A percentile compares a stretch with the other conserved stretches of the same genome.
Conservation (phyloP, 2,888 invertebrate species). For the Troilus luridus region DNA sequence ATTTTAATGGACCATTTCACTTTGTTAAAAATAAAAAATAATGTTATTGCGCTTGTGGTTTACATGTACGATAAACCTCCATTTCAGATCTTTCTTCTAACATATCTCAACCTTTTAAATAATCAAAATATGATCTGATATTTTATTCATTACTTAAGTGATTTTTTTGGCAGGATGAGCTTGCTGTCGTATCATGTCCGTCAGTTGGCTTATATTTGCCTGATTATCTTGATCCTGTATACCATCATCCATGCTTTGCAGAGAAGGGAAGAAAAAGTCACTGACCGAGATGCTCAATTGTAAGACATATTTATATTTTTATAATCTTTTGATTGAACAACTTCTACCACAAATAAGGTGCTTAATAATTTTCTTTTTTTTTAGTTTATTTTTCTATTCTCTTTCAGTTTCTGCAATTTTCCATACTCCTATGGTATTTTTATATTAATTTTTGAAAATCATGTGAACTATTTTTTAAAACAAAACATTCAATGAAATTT, state of each 20-base stretch:
- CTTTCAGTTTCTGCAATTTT: too few relatives aligned
- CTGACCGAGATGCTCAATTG: constrained; percentile 58
- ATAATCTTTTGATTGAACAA: neutral
- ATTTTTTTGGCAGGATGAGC: constrained; percentile 58
- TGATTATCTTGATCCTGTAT: constrained; percentile 54
- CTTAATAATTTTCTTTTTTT: neutral
- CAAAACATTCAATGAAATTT: too few relatives aligned
- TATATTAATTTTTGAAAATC: too few relatives aligned
- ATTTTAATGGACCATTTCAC: too few relatives aligned
- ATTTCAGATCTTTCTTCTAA: neutral
- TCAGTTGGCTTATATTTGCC: constrained; percentile 53
- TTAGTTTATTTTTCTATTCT: too few relatives aligned
- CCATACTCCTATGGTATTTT: too few relatives aligned
- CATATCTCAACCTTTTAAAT: neutral
- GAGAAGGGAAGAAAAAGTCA: constrained; percentile 40
- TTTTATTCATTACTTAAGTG: neutral
- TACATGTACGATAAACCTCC: too few relatives aligned
- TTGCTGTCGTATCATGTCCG: constrained; percentile 57
- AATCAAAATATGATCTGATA: neutral
- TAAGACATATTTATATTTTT: neutral
- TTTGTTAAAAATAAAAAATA: too few relatives aligned
- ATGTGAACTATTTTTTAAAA: too few relatives aligned
- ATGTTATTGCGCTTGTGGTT: too few relatives aligned
- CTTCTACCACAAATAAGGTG: neutral
- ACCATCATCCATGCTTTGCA: constrained; percentile 48